Evolutionary conservation across 2,888 invertebrate species (phyloP).

Genomic region (Melinaea marsaeus): DNA sequence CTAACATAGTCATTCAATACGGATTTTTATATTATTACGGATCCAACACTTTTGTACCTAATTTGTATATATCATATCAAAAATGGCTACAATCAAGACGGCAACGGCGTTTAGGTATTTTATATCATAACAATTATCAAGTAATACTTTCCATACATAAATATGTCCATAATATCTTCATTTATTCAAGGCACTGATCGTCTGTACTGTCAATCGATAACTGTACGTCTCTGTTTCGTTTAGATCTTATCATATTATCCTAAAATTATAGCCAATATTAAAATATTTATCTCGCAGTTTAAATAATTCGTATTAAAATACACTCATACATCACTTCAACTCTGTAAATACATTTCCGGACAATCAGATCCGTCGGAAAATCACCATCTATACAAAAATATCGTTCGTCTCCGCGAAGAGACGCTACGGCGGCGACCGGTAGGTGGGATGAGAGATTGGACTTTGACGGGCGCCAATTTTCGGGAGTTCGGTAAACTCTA

Average conservation of each 20-base stretch:
- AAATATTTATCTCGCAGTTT: conserved; percentile 69
- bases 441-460: conserved; percentile 73
- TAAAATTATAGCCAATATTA: conserved; percentile 75
- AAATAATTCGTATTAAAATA: conserved; percentile 75
- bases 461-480: conserved; percentile 55
- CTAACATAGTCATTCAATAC: conserved; percentile 71
- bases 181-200: conserved; percentile 72
- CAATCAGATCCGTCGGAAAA: conserved; percentile 53
- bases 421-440: conserved; percentile 34
- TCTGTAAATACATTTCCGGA: conserved; percentile 70
- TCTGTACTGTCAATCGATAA: conserved; percentile 60
- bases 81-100: conserved; percentile 27
- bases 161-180: conserved; percentile 62
- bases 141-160: conserved; percentile 57
- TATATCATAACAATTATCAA: conserved; percentile 33
- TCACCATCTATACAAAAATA: conserved; percentile 71
- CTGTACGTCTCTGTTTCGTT: conserved; percentile 59
- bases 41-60: conserved; percentile 41
- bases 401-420: conserved; percentile 39
- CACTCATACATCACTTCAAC: conserved; percentile 58
- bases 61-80: conserved; percentile 28
- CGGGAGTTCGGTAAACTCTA: conserved; percentile 40
- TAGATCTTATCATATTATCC: conserved; percentile 64
- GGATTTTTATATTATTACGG: conserved; percentile 63
- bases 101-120: conserved; percentile 22